A percentile compares a stretch with the other conserved stretches of the same genome.
phyloP scores from a whole-genome alignment of 2,797 vertebrate genomes.

The Microctenopoma steveboyesi region DNA sequence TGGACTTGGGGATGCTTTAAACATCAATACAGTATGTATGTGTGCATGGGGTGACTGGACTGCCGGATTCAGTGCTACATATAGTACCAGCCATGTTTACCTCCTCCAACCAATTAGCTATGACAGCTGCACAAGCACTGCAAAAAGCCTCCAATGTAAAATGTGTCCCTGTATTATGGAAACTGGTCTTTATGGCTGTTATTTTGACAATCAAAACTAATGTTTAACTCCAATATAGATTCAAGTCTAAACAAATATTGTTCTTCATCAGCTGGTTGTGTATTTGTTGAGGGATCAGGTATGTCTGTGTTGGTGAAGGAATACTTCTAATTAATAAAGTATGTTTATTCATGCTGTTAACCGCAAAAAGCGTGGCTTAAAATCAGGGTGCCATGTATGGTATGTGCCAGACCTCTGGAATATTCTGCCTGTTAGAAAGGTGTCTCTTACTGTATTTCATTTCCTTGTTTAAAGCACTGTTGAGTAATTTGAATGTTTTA shows the following conservation, averaged over 20 bases:
- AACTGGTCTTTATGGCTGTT: constrained; percentile 9
- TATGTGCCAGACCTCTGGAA: constrained; percentile 1
- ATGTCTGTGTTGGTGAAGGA: constrained; percentile 43
- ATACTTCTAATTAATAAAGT: constrained; percentile 60
- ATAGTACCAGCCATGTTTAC: constrained; percentile 56
- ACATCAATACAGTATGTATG: not conserved
- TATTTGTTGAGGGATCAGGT: constrained; percentile 44
- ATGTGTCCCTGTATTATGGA: constrained; percentile 24
- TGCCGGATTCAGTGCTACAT: constrained; percentile 31
- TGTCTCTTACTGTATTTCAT: not conserved
- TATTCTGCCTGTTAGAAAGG: not conserved
- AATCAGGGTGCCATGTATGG: not conserved
- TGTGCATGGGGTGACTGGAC: constrained; percentile 25
- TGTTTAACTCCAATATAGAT: not conserved
- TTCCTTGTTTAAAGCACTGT: not conserved
- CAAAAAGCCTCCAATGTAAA: constrained; percentile 30
- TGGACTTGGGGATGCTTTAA: constrained; percentile 39
- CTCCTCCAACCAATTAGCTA: constrained; percentile 52
- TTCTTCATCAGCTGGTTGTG: constrained; percentile 28
- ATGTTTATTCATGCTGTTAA: constrained; percentile 23
- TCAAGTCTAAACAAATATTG: constrained; percentile 3
- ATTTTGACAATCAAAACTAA: constrained; percentile 49
- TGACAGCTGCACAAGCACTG: constrained; percentile 43
- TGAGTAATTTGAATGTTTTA: not conserved
- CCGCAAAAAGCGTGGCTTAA: not conserved